Conservation (phyloP, 2,888 invertebrate genomes). For the Drosophila putrida region DNA sequence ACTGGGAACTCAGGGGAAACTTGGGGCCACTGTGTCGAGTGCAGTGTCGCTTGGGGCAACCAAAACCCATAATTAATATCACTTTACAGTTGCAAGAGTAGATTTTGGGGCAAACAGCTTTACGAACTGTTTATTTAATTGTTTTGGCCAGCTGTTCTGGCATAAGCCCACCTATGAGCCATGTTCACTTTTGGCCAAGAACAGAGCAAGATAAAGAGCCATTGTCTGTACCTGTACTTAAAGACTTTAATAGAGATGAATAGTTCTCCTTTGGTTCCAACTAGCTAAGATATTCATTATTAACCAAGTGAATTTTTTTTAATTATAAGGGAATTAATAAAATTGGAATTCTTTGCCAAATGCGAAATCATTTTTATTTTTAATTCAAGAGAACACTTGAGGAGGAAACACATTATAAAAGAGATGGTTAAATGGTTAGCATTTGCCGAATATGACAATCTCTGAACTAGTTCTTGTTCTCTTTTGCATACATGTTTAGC, state of each 20-base stretch:
- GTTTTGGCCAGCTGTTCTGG: conserved; percentile 1
- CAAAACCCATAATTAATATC: conserved; percentile 71
- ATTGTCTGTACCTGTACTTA: background rate
- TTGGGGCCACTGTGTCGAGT: conserved; percentile 25
- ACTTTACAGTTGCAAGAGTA: conserved; percentile 52
- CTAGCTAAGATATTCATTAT: background rate
- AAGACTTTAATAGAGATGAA: background rate
- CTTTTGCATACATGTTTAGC: background rate
- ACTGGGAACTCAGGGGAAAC: background rate
- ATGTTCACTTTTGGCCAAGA: background rate
- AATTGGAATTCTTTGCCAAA: no score
- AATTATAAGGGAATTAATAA: no score
- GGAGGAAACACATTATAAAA: no score
- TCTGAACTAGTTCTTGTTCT: no score
- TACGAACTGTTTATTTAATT: conserved; percentile 49
- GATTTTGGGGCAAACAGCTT: conserved; percentile 20
- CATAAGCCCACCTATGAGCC: background rate
- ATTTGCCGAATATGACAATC: no score
- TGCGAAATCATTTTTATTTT: no score
- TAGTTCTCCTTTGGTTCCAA: background rate
- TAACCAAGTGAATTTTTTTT: no score
- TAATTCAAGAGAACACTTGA: background rate
- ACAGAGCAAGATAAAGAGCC: no score
- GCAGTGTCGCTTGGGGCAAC: conserved; percentile 33
- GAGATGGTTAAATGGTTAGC: no score